Base-by-base conservation (phyloP, 2,113 vertebrate species). In the Lampris incognitus region DNA sequence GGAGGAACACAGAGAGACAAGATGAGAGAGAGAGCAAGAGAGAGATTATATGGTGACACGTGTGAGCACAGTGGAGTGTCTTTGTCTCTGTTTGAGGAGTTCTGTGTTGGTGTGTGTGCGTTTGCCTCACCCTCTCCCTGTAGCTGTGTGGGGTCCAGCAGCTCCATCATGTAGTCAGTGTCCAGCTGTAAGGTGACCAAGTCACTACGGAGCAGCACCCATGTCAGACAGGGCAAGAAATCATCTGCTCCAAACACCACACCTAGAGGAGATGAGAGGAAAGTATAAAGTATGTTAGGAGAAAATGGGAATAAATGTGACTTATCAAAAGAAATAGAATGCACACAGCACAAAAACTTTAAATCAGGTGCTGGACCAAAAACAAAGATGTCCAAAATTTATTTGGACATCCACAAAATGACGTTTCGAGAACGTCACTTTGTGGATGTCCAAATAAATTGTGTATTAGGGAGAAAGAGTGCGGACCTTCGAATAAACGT, bases 111-210 rank as follows among this genome's bases (percentile, higher is more conserved):
- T 66, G 37, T 67, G 64, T 5, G 39, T 62, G 24, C 57, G 1
- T 69, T 1, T 49, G 10, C 9, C 81, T 72, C 74, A 97, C 96
- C 95, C 75, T 98, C 96, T 86, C 96, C 97, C 69, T 92, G 95
- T 3, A 97, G 94, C 76, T 96, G 95, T 2, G 88, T 88, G 0
- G 96, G 96, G 70, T 96, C 95, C 89, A 97, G 90, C 48, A 97
- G 93, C 88, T 97, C 97, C 96, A 97, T 97, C 87, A 97, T 96
- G 87, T 96, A 97, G 85, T 97, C 96, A 0, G 95, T 97, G 69
- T 97, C 96, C 24, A 96, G 56, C 85, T 96, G 95, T 24, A 97
- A 90, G 48, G 93, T 94, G 54, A 88, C 85, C 42, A 96, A 72
- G 41, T 96, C 83, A 56, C 96, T 95, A 52, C 93, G 94, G 54